A percentile compares a stretch with the other conserved stretches of the same genome.
Evolutionary conservation across 2,797 vertebrate genomes (phyloP).

Genomic region (Cirrhinus molitorella): DNA sequence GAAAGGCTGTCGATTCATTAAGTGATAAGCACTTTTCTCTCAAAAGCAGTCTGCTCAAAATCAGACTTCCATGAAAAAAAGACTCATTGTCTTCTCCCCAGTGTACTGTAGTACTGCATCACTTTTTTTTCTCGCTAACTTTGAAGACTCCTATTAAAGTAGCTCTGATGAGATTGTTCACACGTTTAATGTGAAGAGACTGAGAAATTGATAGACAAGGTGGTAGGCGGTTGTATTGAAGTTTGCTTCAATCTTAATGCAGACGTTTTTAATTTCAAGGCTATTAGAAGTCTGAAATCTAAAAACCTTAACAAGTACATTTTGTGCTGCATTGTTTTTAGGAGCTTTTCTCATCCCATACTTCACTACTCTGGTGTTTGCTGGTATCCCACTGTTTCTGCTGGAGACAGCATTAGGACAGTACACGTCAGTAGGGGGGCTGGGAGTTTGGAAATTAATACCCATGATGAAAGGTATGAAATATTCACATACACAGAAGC

Average conservation of each 20-base stretch:
- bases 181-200: background rate
- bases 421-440: constrained; percentile 87
- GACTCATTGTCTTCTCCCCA: background rate
- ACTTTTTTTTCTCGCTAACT: background rate
- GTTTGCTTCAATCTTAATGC: background rate
- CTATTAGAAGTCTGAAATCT: background rate
- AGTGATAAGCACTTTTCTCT: background rate
- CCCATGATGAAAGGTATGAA: constrained; percentile 94
- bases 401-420: constrained; percentile 91
- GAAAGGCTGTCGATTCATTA: background rate
- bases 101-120: background rate
- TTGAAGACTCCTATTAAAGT: background rate
- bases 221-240: background rate
- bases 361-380: constrained; percentile 90
- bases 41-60: background rate
- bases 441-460: constrained; percentile 91
- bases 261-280: background rate
- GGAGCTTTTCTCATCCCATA: constrained; percentile 94
- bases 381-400: constrained; percentile 91
- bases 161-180: background rate
- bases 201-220: background rate
- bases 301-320: background rate
- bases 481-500: background rate
- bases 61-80: background rate
- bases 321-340: constrained; percentile 58